Evolutionary conservation across 2,113 vertebrate species (phyloP).

Genomic region (Pteronura brasiliensis): DNA sequence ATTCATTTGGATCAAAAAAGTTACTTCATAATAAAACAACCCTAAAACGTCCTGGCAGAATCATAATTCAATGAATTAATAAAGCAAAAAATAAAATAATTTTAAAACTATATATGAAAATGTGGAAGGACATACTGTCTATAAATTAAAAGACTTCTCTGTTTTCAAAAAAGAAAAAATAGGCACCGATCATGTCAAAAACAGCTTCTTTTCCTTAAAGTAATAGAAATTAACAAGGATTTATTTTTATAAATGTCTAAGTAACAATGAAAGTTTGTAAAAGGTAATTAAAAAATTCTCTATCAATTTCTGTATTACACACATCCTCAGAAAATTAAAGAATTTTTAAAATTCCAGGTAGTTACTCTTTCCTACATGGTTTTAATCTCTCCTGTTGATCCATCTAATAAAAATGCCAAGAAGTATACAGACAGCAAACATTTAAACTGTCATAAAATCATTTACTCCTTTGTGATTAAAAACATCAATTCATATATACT

Average conservation of each 20-base stretch:
- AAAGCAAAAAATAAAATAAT: not conserved
- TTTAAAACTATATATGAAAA: not conserved
- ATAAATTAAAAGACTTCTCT: conserved; percentile 65
- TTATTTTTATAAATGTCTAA: not conserved
- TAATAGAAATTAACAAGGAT: conserved; percentile 15
- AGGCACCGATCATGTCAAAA: conserved; percentile 56
- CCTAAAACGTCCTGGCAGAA: not conserved
- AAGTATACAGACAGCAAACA: not conserved
- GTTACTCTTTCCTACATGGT: not conserved
- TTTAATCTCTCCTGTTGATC: not conserved
- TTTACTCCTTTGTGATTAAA: not conserved
- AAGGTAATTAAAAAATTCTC: not conserved
- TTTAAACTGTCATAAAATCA: not conserved
- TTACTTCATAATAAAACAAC: conserved; percentile 8
- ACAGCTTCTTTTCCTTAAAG: conserved; percentile 49
- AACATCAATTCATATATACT: not conserved
- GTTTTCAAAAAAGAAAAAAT: conserved; percentile 63
- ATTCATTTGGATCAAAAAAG: not conserved
- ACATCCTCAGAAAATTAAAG: not conserved
- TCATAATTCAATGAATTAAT: not conserved
- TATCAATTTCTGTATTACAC: not conserved
- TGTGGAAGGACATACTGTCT: conserved; percentile 51
- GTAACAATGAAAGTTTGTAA: not conserved
- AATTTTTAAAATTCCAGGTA: not conserved
- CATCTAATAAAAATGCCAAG: not conserved